Evolutionary conservation across 1,140 invertebrate genomes (phyloP), one percentile per base, ranked within the genome.

Genomic region (Rhysida immarginata): DNA sequence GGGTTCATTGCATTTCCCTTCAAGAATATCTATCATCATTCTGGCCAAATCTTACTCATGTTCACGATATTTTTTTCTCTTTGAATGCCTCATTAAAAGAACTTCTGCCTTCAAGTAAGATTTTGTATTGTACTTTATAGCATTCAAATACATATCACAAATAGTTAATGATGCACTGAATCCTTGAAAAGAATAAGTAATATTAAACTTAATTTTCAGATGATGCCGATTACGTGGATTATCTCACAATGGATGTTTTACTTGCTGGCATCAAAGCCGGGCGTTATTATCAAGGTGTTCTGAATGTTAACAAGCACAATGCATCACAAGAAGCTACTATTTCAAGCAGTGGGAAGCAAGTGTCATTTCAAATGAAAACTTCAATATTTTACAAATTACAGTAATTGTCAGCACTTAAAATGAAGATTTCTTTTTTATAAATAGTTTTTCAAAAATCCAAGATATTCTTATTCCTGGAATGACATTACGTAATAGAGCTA

Each of bases 381-480:
- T 20, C 8, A 8, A 49, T 18, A 1, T 24, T 48, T 24, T 18
- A 54, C 26, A 2, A 43, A 16, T 13, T 2, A 42, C 16, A 41
- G 21, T 43, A n/a, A 42, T 54, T 21, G 18, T 43, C 16, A 24
- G 13, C 20, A 24, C n/a, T 1, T 46, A 26, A 49, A 11, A 27
- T 29, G 3, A 24, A 5, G 49, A n/a, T n/a, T n/a, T 24, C 26
- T 8, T 55, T 13, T 18, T 5, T 56, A 54, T 46, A 55, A 56
- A 27, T 11, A 16, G n/a, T 51, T 48, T 11, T n/a, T n/a, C n/a
- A n/a, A n/a, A n/a, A n/a, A n/a, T n/a, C n/a, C n/a, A n/a, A n/a
- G 74, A 76, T 58, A 63, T 75, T 21, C 67, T 68, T 41, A 71
- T 76, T 24, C 27, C 43, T 56, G 69, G 70, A 2, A 61, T 67